Percentiles rank a stretch among this genome's conserved stretches.
Evolutionary conservation across 1,140 invertebrate species (phyloP).

Genomic region (Drosophila albomicans): DNA sequence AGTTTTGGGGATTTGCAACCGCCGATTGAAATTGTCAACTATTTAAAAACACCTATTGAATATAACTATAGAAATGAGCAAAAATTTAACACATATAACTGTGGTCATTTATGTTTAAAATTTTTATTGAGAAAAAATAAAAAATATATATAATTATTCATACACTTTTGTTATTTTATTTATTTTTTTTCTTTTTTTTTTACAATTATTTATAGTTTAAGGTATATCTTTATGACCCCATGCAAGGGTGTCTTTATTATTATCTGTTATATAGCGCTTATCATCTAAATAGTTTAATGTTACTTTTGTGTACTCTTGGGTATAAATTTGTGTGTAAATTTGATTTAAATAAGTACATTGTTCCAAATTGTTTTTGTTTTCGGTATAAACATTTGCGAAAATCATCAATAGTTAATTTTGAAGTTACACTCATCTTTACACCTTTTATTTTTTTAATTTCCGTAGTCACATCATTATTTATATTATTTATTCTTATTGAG

Average conservation of each 20-base stretch:
- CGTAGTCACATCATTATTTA: conserved; percentile 6
- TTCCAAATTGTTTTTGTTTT: conserved; percentile 39
- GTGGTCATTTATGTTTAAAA: too few species aligned
- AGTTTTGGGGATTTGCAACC: too few species aligned
- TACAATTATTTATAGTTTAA: conserved; percentile 69
- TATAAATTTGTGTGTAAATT: conserved; percentile 60
- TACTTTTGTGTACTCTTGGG: conserved; percentile 59
- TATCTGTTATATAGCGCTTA: conserved; percentile 37
- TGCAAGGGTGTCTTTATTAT: conserved; percentile 33
- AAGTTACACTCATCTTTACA: conserved; percentile 23
- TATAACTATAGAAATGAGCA: too few species aligned
- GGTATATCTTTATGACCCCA: conserved; percentile 31
- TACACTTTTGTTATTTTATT: too few species aligned
- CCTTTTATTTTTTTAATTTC: conserved; percentile 8
- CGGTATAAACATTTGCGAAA: conserved; percentile 57
- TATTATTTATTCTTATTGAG: conserved; percentile 15
- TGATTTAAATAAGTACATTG: conserved; percentile 61
- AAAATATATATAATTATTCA: neutral
- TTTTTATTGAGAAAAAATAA: too few species aligned
- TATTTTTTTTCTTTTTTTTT: conserved; percentile 50
- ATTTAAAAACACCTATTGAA: too few species aligned
- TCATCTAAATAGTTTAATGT: conserved; percentile 42
- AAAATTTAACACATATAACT: too few species aligned
- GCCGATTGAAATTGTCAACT: too few species aligned
- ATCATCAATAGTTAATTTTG: conserved; percentile 51